These are phyloP conservation scores for Lethrus apterus DNA, from an alignment of 1,140 invertebrate species.

Conservation along the genomic window DNA sequence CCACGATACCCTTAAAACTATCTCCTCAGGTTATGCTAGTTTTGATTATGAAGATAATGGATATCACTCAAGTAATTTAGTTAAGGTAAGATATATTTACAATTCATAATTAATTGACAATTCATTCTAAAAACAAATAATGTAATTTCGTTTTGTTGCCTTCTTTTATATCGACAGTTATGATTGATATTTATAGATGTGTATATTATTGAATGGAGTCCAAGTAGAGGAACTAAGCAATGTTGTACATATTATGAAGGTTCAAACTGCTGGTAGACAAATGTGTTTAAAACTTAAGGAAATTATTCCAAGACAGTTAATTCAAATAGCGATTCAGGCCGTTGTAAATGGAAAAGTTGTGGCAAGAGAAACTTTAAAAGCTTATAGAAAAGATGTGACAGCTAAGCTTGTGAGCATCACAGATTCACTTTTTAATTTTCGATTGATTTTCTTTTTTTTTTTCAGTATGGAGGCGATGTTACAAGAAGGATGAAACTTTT, in stretches of 20 bases:
- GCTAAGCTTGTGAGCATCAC: constrained; percentile 83
- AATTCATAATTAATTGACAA: constrained; percentile 7
- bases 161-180: too few species aligned
- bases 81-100: constrained; percentile 53
- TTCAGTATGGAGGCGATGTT: constrained; percentile 88
- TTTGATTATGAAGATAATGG: constrained; percentile 96
- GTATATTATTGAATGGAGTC: constrained; percentile 73
- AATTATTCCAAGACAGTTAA: constrained; percentile 83
- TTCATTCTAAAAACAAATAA: background rate
- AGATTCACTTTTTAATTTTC: too few species aligned
- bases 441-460: constrained; percentile 22
- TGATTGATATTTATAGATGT: constrained; percentile 53
- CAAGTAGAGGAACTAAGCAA: constrained; percentile 80
- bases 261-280: constrained; percentile 56
- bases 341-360: constrained; percentile 72
- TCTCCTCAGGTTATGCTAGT: constrained; percentile 91
- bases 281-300: constrained; percentile 77
- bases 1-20: constrained; percentile 83
- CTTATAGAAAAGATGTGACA: constrained; percentile 87
- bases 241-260: constrained; percentile 69
- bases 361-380: constrained; percentile 79
- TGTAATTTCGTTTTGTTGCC: constrained; percentile 1
- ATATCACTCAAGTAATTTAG: constrained; percentile 63
- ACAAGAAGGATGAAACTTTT: constrained; percentile 85
- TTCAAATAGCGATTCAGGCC: constrained; percentile 83